Conservation (phyloP, 2,797 vertebrate genomes). For the Acridotheres tristis region DNA sequence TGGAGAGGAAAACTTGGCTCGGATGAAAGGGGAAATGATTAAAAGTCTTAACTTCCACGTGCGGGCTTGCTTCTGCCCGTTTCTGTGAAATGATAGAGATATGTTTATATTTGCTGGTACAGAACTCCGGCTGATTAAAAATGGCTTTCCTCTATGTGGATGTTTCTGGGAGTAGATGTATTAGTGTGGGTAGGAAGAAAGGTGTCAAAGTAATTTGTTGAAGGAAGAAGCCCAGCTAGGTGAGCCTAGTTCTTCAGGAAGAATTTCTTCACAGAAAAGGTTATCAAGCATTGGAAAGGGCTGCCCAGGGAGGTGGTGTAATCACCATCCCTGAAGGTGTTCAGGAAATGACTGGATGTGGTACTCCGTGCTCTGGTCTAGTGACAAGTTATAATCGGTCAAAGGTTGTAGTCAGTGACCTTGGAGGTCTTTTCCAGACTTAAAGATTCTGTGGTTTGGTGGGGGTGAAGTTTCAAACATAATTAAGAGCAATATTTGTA, state of each 20-base stretch:
- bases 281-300: background rate
- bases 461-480: background rate
- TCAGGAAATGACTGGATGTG: background rate
- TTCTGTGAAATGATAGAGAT: accelerated
- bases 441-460: background rate
- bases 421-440: background rate
- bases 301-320: background rate
- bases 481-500: background rate
- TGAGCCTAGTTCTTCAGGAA: background rate
- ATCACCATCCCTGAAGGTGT: background rate
- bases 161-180: background rate
- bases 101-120: accelerated
- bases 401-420: background rate
- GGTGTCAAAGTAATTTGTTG: background rate
- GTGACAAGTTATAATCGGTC: background rate
- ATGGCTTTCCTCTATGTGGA: background rate
- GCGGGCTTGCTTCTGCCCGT: accelerated
- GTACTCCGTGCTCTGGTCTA: background rate
- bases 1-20: background rate
- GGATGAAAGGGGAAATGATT: accelerated
- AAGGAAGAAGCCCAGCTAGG: background rate
- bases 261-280: background rate
- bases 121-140: accelerated
- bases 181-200: background rate
- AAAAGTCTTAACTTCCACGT: accelerated